Conservation (phyloP, 2,797 vertebrate genomes). For the Megalops cyprinoides region DNA sequence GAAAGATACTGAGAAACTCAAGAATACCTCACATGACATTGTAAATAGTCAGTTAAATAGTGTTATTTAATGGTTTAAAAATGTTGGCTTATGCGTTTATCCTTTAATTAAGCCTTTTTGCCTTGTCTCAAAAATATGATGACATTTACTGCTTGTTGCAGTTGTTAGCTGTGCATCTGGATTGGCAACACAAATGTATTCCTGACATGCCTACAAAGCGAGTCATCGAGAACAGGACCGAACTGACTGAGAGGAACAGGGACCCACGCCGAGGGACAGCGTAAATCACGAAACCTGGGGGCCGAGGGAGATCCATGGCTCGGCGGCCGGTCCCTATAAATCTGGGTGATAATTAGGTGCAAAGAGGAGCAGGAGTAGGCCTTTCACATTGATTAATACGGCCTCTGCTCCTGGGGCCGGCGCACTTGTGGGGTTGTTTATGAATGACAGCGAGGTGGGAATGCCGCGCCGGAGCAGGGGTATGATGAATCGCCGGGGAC, state of each 20-base stretch:
- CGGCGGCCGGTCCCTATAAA: neutral
- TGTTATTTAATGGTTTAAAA: too few relatives aligned
- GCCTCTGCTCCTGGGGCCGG: neutral
- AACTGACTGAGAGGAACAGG: too few relatives aligned
- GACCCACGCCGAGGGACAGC: neutral
- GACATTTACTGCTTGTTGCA: too few relatives aligned
- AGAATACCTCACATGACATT: too few relatives aligned
- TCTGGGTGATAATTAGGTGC: constrained; percentile 1
- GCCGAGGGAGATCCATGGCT: neutral
- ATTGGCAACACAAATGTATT: neutral
- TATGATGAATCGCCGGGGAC: neutral
- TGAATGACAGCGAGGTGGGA: neutral
- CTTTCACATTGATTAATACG: neutral
- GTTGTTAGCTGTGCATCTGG: neutral
- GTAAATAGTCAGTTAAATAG: too few relatives aligned
- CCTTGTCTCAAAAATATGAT: neutral
- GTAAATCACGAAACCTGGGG: neutral
- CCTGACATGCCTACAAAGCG: neutral
- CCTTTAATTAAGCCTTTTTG: neutral
- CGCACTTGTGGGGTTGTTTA: too few relatives aligned
- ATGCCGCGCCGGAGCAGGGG: neutral
- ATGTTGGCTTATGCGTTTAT: neutral
- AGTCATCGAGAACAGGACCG: neutral
- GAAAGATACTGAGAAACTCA: too few relatives aligned
- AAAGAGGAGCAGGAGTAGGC: neutral